phyloP scores from a whole-genome alignment of 2,888 invertebrate genomes.

The Pristionchus japonicus region DNA sequence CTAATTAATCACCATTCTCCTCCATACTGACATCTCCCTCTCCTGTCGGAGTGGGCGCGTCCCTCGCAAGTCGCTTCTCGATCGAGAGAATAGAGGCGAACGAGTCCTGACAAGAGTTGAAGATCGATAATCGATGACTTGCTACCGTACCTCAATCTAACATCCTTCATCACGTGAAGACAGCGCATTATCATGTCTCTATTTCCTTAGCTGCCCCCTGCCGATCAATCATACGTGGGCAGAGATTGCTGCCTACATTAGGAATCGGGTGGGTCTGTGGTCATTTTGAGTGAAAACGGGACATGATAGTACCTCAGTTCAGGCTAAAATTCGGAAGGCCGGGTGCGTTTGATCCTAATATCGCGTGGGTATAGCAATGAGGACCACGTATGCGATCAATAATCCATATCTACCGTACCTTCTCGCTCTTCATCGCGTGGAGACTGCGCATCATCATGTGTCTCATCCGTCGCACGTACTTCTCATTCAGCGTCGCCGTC shows the following conservation, averaged over 20 bases:
- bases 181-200: slow-evolving; percentile 48
- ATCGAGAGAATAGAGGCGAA: slow-evolving; percentile 42
- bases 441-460: slow-evolving; percentile 49
- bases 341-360: no score
- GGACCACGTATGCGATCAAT: no score
- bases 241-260: no score
- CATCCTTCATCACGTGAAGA: slow-evolving; percentile 48
- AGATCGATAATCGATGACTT: not conserved
- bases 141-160: not conserved
- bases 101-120: not conserved
- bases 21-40: slow-evolving; percentile 12
- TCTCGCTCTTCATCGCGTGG: slow-evolving; percentile 48
- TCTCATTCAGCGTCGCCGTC: slow-evolving; percentile 51
- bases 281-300: no score
- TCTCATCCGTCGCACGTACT: slow-evolving; percentile 49
- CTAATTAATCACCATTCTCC: not conserved
- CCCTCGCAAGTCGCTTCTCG: slow-evolving; percentile 33
- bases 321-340: no score
- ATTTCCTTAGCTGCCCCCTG: no score
- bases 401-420: slow-evolving; percentile 1
- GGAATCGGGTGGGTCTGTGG: no score
- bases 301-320: no score
- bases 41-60: not conserved
- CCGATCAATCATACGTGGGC: no score
- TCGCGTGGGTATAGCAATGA: no score